A percentile compares a stretch with the other conserved stretches of the same genome.
Conservation (phyloP, 2,888 invertebrate species). For the Tribolium freemani region DNA sequence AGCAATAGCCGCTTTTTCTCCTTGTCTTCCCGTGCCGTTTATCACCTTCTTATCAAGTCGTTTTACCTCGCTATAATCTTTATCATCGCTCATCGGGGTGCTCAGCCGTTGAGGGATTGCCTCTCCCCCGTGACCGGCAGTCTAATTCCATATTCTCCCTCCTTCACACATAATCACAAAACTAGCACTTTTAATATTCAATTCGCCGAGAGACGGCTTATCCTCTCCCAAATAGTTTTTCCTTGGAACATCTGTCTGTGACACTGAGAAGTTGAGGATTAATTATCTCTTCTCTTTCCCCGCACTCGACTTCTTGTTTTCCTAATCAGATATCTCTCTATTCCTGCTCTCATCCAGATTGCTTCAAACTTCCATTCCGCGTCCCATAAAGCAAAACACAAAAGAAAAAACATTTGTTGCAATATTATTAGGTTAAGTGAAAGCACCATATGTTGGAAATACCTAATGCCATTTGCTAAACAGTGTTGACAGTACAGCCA, state of each 20-base stretch:
- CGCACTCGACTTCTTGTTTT: slow-evolving; percentile 57
- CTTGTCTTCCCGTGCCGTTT: slow-evolving; percentile 47
- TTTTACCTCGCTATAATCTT: slow-evolving; percentile 50
- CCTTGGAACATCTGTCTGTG: slow-evolving; percentile 60
- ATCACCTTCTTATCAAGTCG: slow-evolving; percentile 52
- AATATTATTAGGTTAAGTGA: slow-evolving; percentile 14
- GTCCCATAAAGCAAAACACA: slow-evolving; percentile 24
- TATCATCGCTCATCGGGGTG: slow-evolving; percentile 49
- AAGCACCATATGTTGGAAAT: slow-evolving; percentile 49
- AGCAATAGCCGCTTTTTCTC: slow-evolving; percentile 34
- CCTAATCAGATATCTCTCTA: slow-evolving; percentile 57
- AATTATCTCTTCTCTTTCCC: slow-evolving; percentile 61
- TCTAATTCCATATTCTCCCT: slow-evolving; percentile 35
- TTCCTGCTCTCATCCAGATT: slow-evolving; percentile 48
- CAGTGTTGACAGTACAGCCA: slow-evolving; percentile 56
- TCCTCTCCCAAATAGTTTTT: slow-evolving; percentile 54
- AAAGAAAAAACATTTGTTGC: background rate
- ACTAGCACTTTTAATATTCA: slow-evolving; percentile 41
- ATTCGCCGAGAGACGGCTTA: slow-evolving; percentile 33
- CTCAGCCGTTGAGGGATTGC: slow-evolving; percentile 46
- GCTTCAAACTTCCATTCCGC: slow-evolving; percentile 24
- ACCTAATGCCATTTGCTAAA: slow-evolving; percentile 55
- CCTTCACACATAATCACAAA: slow-evolving; percentile 26
- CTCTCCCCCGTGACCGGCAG: slow-evolving; percentile 45
- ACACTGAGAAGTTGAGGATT: slow-evolving; percentile 61